A percentile compares a stretch with the other conserved stretches of the same genome.
Evolutionary conservation across 2,888 invertebrate species (phyloP).

Genomic region (Julus scandinavius): DNA sequence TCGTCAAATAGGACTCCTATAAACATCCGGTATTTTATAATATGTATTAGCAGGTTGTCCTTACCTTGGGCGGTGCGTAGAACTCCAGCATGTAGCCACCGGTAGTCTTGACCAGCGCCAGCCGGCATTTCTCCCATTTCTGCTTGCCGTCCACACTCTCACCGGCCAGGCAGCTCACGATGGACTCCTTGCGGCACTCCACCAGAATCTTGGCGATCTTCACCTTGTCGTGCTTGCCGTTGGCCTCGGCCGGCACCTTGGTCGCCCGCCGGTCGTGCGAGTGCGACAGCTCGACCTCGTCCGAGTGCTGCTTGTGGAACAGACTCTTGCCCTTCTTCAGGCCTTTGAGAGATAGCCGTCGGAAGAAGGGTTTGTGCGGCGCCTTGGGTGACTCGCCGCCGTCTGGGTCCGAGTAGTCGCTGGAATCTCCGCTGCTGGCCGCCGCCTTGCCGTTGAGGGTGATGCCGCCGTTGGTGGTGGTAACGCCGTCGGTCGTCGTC

Average conservation of each 20-base stretch:
- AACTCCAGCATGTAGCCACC: constrained; percentile 96
- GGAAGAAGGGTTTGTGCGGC: constrained; percentile 75
- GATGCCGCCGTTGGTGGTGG: neutral
- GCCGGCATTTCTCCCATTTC: constrained; percentile 93
- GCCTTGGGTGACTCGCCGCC: constrained; percentile 82
- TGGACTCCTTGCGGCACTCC: constrained; percentile 92
- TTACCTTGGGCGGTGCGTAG: constrained; percentile 89
- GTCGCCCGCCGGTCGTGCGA: constrained; percentile 60
- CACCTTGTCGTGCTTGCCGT: constrained; percentile 72
- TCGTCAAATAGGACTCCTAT: no score
- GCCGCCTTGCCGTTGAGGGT: neutral
- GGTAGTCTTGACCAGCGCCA: constrained; percentile 90
- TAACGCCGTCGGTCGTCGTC: neutral
- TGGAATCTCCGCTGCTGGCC: constrained; percentile 61
- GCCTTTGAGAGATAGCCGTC: constrained; percentile 86
- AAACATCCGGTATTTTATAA: no score
- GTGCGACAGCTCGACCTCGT: constrained; percentile 77
- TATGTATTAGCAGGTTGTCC: no score
- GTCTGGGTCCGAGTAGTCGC: constrained; percentile 78
- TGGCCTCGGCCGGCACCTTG: neutral
- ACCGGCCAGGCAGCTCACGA: constrained; percentile 90
- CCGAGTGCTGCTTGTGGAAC: constrained; percentile 90
- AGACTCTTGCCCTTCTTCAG: constrained; percentile 83
- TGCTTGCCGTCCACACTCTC: constrained; percentile 89
- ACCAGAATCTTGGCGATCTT: constrained; percentile 92